phyloP scores from a whole-genome alignment of 2,888 invertebrate species.

The Crossocerus cetratus region DNA sequence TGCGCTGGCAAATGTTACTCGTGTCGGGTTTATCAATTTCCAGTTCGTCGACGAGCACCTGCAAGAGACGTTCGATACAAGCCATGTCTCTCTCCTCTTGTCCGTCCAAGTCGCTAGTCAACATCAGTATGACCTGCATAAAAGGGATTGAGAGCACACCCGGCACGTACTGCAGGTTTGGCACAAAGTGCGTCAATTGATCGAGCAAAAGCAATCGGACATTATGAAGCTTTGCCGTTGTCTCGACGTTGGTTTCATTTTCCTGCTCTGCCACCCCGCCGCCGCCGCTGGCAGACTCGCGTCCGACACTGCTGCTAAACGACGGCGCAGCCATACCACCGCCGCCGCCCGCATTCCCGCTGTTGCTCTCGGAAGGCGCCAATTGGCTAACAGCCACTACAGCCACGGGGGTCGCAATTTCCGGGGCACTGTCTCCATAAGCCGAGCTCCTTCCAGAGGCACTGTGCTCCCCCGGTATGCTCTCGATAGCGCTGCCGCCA shows the following conservation, averaged over 20 bases:
- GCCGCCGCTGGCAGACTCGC: slow-evolving; percentile 59
- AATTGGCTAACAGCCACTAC: slow-evolving; percentile 73
- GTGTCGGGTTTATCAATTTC: slow-evolving; percentile 82
- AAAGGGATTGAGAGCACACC: slow-evolving; percentile 94
- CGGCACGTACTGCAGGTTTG: slow-evolving; percentile 85
- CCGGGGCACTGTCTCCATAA: slow-evolving; percentile 86
- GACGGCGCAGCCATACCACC: slow-evolving; percentile 78
- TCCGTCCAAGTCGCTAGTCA: slow-evolving; percentile 92
- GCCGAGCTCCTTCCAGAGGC: slow-evolving; percentile 96
- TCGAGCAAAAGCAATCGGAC: slow-evolving; percentile 85
- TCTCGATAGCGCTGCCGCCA: slow-evolving; percentile 94
- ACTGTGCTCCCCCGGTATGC: slow-evolving; percentile 90
- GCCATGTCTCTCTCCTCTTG: slow-evolving; percentile 88
- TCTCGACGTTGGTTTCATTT: slow-evolving; percentile 71
- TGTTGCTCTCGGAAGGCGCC: slow-evolving; percentile 80
- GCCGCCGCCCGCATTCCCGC: too few relatives aligned
- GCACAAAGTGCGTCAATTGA: slow-evolving; percentile 87
- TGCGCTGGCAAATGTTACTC: slow-evolving; percentile 81
- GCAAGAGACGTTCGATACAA: slow-evolving; percentile 87
- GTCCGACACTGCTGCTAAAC: slow-evolving; percentile 73
- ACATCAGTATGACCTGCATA: slow-evolving; percentile 93
- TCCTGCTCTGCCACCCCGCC: slow-evolving; percentile 68
- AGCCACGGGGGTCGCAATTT: slow-evolving; percentile 75
- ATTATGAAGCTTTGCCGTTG: slow-evolving; percentile 81
- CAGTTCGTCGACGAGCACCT: slow-evolving; percentile 85